phyloP scores from a whole-genome alignment of 2,113 vertebrate genomes.

The Pluvianellus socialis region DNA sequence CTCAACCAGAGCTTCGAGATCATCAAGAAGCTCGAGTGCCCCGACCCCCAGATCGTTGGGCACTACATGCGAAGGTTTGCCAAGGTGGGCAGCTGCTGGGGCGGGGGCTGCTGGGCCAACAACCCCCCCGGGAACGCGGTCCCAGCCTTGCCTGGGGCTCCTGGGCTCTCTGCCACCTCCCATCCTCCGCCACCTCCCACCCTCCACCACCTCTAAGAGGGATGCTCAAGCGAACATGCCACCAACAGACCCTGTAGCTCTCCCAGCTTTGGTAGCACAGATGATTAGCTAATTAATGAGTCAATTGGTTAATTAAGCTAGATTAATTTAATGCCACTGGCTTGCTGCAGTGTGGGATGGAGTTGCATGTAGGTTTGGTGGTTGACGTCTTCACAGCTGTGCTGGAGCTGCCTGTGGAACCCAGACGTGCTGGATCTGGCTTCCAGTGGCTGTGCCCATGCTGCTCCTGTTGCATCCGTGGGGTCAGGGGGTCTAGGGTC shows the following conservation, averaged over 20 bases:
- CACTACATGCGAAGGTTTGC: conserved; percentile 98
- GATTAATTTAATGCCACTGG: background rate
- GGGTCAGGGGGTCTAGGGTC: background rate
- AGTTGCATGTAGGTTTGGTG: background rate
- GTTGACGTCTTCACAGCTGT: background rate
- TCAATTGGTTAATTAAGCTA: background rate
- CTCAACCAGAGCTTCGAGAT: conserved; percentile 99
- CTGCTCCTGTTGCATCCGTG: rapidly evolving
- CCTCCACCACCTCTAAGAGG: no score
- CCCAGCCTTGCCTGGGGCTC: background rate
- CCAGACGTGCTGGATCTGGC: background rate
- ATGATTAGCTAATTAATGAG: background rate
- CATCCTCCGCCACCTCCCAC: background rate
- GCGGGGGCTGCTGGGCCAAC: background rate
- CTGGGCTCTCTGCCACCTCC: background rate
- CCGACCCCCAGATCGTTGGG: conserved; percentile 95
- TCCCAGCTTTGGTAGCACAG: background rate
- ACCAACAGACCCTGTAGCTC: background rate
- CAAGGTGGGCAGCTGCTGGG: conserved; percentile 78
- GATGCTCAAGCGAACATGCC: background rate
- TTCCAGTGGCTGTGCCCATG: background rate
- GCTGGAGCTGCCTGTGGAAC: background rate
- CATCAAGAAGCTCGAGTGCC: conserved; percentile 97
- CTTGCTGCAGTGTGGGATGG: background rate
- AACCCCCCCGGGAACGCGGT: background rate